A percentile compares a stretch with the other conserved stretches of the same genome.
phyloP scores from a whole-genome alignment of 1,140 invertebrate species.

The Drosophila parabipectinata region DNA sequence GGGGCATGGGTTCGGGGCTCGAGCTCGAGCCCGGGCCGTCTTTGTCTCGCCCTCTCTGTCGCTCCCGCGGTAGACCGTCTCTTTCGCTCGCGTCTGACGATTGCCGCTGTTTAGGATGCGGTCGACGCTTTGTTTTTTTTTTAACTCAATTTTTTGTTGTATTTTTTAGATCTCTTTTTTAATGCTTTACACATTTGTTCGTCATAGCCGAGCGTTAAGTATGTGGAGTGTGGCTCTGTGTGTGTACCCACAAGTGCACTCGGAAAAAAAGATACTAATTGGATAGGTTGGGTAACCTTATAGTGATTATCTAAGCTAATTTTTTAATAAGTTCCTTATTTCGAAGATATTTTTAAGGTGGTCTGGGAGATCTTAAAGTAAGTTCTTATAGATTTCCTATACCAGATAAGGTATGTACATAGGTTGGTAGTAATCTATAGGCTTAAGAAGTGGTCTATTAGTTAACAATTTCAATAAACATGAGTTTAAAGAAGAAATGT shows the following conservation, averaged over 20 bases:
- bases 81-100: constrained; percentile 35
- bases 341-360: too few species aligned
- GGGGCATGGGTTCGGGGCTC: constrained; percentile 27
- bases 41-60: constrained; percentile 15
- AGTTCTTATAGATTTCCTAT: too few species aligned
- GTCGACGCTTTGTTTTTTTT: constrained; percentile 60
- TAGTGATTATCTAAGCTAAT: neutral
- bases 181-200: constrained; percentile 82
- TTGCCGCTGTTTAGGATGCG: constrained; percentile 76
- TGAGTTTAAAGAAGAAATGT: too few species aligned
- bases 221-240: constrained; percentile 27
- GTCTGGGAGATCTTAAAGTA: neutral
- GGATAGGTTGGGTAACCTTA: neutral
- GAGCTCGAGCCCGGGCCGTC: constrained; percentile 2
- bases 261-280: constrained; percentile 12
- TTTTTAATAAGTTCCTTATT: neutral
- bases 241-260: constrained; percentile 27
- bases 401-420: too few species aligned
- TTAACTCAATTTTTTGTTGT: constrained; percentile 42
- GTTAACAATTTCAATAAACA: too few species aligned
- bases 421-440: too few species aligned
- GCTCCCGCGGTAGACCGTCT: constrained; percentile 17
- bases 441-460: too few species aligned
- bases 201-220: constrained; percentile 64
- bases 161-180: constrained; percentile 71